phyloP scores from a whole-genome alignment of 2,888 invertebrate species.

The Prosapia bicincta region DNA sequence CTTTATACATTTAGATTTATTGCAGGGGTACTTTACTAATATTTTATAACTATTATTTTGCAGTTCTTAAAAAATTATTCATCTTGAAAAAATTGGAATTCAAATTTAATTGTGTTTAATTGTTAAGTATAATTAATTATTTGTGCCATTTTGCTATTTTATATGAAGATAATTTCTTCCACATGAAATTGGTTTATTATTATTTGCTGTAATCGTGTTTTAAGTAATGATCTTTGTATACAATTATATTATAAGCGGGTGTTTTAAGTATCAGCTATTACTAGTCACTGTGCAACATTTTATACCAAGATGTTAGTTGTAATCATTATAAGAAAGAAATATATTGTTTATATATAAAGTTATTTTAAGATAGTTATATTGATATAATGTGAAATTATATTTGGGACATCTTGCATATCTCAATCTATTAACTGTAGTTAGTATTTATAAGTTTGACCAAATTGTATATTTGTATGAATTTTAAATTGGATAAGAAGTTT shows the following conservation, averaged over 20 bases:
- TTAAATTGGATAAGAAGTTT: neutral
- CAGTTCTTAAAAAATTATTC: too few species aligned
- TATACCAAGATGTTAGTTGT: conserved; percentile 11
- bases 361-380: neutral
- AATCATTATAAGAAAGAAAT: neutral
- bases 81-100: too few species aligned
- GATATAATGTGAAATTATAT: neutral
- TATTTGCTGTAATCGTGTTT: neutral
- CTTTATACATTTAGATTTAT: too few species aligned
- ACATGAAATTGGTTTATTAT: neutral
- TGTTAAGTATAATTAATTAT: neutral
- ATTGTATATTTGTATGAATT: neutral
- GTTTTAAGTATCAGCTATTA: conserved; percentile 5
- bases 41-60: too few species aligned
- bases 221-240: neutral
- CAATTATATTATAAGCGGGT: conserved; percentile 5
- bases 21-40: too few species aligned
- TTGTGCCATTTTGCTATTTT: neutral
- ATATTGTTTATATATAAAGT: neutral
- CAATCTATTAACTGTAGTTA: neutral
- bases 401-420: neutral
- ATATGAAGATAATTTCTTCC: neutral
- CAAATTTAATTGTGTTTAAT: too few species aligned
- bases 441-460: neutral
- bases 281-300: conserved; percentile 22